Conservation (phyloP, 1,140 invertebrate species). For the Anoplophora glabripennis region DNA sequence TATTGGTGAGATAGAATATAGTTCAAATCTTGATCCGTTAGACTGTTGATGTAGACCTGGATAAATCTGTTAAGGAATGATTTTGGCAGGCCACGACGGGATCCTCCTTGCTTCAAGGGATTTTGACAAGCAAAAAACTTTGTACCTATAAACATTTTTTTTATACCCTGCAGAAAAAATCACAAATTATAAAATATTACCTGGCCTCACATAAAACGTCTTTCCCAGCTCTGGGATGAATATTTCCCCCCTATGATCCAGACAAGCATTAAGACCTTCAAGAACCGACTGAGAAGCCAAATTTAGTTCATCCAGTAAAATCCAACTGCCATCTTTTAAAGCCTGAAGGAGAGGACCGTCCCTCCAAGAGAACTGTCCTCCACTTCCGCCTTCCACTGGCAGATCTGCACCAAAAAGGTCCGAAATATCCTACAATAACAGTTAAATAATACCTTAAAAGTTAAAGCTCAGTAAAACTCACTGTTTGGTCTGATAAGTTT, state of each 20-base stretch:
- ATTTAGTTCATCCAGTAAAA: slow-evolving; percentile 98
- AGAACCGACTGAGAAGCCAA: slow-evolving; percentile 96
- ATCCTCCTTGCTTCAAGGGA: slow-evolving; percentile 93
- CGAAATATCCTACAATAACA: slow-evolving; percentile 74
- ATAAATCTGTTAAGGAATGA: slow-evolving; percentile 99
- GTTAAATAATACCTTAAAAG: not conserved
- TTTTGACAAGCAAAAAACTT: slow-evolving; percentile 98
- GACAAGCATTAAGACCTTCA: slow-evolving; percentile 96
- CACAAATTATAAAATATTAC: slow-evolving; percentile 51
- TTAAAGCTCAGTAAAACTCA: slow-evolving; percentile 52
- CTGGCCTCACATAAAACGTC: slow-evolving; percentile 74
- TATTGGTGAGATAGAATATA: slow-evolving; percentile 60
- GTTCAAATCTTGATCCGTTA: slow-evolving; percentile 74
- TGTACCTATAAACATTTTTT: slow-evolving; percentile 54
- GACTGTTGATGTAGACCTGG: slow-evolving; percentile 86
- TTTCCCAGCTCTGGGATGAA: slow-evolving; percentile 92
- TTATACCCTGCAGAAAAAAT: no score
- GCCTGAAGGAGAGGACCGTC: slow-evolving; percentile 95
- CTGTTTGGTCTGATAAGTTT: slow-evolving; percentile 98
- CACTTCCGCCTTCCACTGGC: slow-evolving; percentile 81
- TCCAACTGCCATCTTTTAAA: slow-evolving; percentile 90
- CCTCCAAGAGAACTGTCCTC: slow-evolving; percentile 90
- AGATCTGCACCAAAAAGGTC: slow-evolving; percentile 98
- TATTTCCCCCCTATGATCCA: slow-evolving; percentile 96
- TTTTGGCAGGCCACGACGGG: slow-evolving; percentile 89